Evolutionary conservation across 1,140 invertebrate species (phyloP), one percentile per base, ranked within the genome.

Genomic region (Saccostrea glomerata): DNA sequence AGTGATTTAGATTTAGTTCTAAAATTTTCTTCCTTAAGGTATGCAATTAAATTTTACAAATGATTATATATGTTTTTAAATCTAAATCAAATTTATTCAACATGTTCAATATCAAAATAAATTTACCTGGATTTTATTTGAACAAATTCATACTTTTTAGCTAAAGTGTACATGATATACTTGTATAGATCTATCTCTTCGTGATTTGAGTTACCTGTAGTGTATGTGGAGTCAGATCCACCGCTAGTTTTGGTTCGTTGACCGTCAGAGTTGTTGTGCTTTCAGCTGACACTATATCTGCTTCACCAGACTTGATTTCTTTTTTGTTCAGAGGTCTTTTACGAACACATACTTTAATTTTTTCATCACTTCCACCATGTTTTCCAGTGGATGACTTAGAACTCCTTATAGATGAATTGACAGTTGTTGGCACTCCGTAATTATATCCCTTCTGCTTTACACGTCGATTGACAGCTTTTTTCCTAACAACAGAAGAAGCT

Each of bases 201-300:
- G 47, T 47, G 47, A 6, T 5, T 36, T 36, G 30, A 36, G 30
- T 2, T 90, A 95, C 94, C 93, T 95, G 91, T 70, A 94, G 84
- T 25, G 92, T 93, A 95, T 98, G 99, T 95, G 99, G 99, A 20
- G 98, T 99, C 66, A 99, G 96, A 96, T 99, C 99, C 63, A 99
- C 98, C 95, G 99, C 99, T 89, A 97, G 96, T 95, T 98, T 99
- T 6, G 98, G 98, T 96, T 99, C 98, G 95, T 99, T 98, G 0
- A 99, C 98, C 89, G 98, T 97, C 92, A 99, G 97, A 92, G 97
- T 97, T 95, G 99, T 98, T 94, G 98, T 98, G 91, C 97, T 98
- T 11, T 98, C 98, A 88, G 99, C 97, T 88, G 97, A 98, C 86
- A 99, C 97, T 54, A 99, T 98, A 94, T 99, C 98, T 73, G 99